Percentiles rank a stretch among this genome's conserved stretches.
These are phyloP conservation scores for Erethizon dorsatum DNA, from an alignment of 2,797 vertebrate genomes.

Conservation along the genomic window DNA sequence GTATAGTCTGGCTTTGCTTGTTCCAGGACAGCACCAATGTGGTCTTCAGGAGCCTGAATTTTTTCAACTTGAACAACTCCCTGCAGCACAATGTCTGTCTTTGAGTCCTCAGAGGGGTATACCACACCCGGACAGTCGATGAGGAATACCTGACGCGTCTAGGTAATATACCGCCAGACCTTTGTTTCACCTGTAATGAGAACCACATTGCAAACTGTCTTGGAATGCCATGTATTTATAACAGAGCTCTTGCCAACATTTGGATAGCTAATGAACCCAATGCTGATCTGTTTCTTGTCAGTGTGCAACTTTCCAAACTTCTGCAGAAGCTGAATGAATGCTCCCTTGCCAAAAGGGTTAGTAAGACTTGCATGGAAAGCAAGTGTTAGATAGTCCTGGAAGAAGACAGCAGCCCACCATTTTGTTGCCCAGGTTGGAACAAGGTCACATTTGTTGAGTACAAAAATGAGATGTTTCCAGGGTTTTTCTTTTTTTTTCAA, in stretches of 20 bases:
- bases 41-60: conserved; percentile 96
- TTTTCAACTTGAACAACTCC: conserved; percentile 99
- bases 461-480: conserved; percentile 99
- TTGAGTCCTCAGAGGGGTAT: conserved; percentile 97
- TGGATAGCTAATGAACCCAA: conserved; percentile 98
- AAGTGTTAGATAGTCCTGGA: conserved; percentile 96
- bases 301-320: conserved; percentile 98
- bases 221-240: conserved; percentile 97
- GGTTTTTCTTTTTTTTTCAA: conserved; percentile 96
- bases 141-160: conserved; percentile 97
- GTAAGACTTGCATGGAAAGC: conserved; percentile 98
- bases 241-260: conserved; percentile 99
- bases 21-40: conserved; percentile 95
- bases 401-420: conserved; percentile 96
- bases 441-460: conserved; percentile 98
- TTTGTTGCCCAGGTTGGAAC: conserved; percentile 98
- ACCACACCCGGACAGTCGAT: conserved; percentile 98
- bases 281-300: conserved; percentile 99
- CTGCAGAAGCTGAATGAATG: conserved; percentile 97
- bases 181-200: conserved; percentile 98
- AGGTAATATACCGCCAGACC: conserved; percentile 99
- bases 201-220: conserved; percentile 98
- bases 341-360: conserved; percentile 98
- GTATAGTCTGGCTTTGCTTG: conserved; percentile 97
- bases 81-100: conserved; percentile 97